These are phyloP conservation scores for Montipora sp. DNA, from an alignment of 64 coral and sea anemone genomes.

Conservation along the genomic window DNA sequence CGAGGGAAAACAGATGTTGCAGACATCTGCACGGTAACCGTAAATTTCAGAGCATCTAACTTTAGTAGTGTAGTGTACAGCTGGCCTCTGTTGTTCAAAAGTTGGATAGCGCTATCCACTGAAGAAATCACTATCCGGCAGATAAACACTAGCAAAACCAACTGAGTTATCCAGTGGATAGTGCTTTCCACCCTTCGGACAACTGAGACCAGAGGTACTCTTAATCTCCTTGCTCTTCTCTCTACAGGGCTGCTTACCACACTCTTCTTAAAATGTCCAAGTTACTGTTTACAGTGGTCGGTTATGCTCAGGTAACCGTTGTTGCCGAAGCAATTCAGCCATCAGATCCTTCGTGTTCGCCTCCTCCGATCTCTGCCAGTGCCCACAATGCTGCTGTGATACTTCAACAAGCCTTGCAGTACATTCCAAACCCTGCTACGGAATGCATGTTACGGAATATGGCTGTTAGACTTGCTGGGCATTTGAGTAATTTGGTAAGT, in stretches of 20 bases:
- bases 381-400: conserved; percentile 95
- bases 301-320: conserved; percentile 93
- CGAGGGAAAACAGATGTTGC: too few species aligned
- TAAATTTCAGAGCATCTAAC: too few species aligned
- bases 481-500: conserved; percentile 81
- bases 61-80: too few species aligned
- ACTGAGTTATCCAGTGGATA: too few species aligned
- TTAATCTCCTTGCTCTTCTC: neutral
- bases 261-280: conserved; percentile 90
- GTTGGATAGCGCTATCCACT: too few species aligned
- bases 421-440: conserved; percentile 88
- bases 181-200: too few species aligned
- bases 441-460: conserved; percentile 93
- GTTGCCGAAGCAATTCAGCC: conserved; percentile 93
- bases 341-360: conserved; percentile 46
- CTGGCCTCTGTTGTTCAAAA: too few species aligned
- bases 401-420: conserved; percentile 90
- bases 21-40: too few species aligned
- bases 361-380: conserved; percentile 74
- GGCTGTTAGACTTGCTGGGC: conserved; percentile 78
- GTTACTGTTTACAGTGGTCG: conserved; percentile 87
- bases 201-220: too few species aligned
- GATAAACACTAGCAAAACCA: too few species aligned
- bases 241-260: conserved; percentile 72
- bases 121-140: too few species aligned